Conservation (phyloP, 2,888 invertebrate species). For the Chaitophorus viminalis region DNA sequence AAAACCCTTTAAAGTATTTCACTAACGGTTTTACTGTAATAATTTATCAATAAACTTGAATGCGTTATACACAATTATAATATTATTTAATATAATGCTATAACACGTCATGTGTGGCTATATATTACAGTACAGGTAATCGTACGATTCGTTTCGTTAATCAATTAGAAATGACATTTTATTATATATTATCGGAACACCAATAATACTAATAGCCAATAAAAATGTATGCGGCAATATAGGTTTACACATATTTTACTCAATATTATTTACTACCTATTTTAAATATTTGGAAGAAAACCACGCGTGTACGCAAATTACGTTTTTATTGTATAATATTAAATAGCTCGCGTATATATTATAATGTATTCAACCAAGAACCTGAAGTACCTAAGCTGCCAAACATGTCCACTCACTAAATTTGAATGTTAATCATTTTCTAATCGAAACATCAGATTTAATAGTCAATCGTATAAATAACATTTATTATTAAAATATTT, state of each 20-base stretch:
- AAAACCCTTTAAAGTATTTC: neutral
- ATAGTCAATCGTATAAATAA: slow-evolving; percentile 35
- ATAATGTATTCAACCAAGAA: slow-evolving; percentile 28
- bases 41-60: too few relatives aligned
- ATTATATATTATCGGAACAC: too few relatives aligned
- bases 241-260: neutral
- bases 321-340: slow-evolving; percentile 1
- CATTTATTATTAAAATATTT: slow-evolving; percentile 26
- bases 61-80: too few relatives aligned
- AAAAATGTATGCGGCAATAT: too few relatives aligned
- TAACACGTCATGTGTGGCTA: too few relatives aligned
- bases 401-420: slow-evolving; percentile 8
- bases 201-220: too few relatives aligned
- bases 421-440: slow-evolving; percentile 40
- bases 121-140: too few relatives aligned
- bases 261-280: neutral
- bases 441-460: slow-evolving; percentile 40
- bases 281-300: slow-evolving; percentile 9
- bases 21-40: too few relatives aligned
- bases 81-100: too few relatives aligned
- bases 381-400: neutral
- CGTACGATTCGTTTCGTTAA: too few relatives aligned
- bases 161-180: too few relatives aligned
- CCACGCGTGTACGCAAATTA: neutral
- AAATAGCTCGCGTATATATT: neutral